phyloP scores from a whole-genome alignment of 2,113 vertebrate species.

The Oreochromis aureus region DNA sequence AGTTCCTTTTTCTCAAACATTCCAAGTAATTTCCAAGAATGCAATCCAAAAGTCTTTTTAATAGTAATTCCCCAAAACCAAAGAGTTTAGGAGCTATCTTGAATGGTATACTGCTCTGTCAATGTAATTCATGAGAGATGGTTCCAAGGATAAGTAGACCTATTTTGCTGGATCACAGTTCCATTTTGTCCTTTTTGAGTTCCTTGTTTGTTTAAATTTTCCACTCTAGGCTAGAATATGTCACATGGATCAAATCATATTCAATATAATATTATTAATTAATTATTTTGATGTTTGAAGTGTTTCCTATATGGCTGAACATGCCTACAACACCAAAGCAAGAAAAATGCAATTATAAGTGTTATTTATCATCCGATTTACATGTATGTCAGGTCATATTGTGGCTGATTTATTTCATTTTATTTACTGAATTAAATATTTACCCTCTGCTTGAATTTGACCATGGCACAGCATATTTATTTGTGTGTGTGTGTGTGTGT shows the following conservation, averaged over 20 bases:
- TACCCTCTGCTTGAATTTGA: neutral
- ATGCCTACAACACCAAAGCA: neutral
- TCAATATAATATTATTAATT: neutral
- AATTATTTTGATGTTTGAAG: neutral
- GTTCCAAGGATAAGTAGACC: neutral
- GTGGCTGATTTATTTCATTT: neutral
- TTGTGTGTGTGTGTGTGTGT: neutral
- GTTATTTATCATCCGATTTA: neutral
- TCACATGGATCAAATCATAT: neutral
- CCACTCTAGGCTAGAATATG: neutral
- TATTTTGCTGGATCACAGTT: neutral
- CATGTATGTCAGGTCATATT: neutral
- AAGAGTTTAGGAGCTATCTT: neutral
- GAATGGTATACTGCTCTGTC: neutral
- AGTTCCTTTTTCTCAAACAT: neutral
- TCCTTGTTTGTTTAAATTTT: neutral
- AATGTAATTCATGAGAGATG: neutral
- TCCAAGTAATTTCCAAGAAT: neutral
- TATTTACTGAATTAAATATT: constrained; percentile 26
- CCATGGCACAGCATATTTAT: neutral
- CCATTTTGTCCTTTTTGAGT: neutral
- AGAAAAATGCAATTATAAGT: neutral
- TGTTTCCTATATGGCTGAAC: neutral
- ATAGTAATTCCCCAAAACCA: neutral
- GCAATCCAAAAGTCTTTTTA: neutral